Conservation (phyloP, 2,888 invertebrate genomes). For the Agrilus cyanescens region DNA sequence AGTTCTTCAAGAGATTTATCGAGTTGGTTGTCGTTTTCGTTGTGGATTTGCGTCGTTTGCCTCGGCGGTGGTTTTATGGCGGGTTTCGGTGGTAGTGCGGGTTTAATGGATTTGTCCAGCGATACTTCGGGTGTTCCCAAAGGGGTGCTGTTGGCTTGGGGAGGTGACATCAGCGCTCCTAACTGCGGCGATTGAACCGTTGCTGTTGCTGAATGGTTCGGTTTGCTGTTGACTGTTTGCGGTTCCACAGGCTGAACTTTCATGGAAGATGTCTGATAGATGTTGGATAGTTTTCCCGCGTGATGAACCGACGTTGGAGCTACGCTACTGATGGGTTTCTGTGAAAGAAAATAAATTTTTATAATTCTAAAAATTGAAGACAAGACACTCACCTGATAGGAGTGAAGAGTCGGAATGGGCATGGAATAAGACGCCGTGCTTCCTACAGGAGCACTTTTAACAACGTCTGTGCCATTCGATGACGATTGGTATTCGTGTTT, state of each 20-base stretch:
- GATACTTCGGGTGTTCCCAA: slow-evolving; percentile 42
- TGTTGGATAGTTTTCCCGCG: slow-evolving; percentile 58
- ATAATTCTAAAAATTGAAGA: background rate
- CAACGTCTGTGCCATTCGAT: background rate
- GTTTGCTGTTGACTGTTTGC: slow-evolving; percentile 50
- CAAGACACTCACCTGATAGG: background rate
- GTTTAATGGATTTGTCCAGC: slow-evolving; percentile 50
- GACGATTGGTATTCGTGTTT: slow-evolving; percentile 11
- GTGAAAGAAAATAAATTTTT: slow-evolving; percentile 35
- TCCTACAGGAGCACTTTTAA: background rate
- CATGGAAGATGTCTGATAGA: slow-evolving; percentile 70
- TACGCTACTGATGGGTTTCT: slow-evolving; percentile 80
- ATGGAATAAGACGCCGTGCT: too few relatives aligned
- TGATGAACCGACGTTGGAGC: slow-evolving; percentile 66
- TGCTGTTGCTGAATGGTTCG: slow-evolving; percentile 13
- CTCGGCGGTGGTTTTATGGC: slow-evolving; percentile 49
- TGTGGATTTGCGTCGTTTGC: slow-evolving; percentile 29
- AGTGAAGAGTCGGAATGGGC: background rate
- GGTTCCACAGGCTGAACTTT: slow-evolving; percentile 73
- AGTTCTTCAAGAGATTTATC: slow-evolving; percentile 7
- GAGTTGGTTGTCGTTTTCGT: slow-evolving; percentile 12
- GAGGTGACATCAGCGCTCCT: slow-evolving; percentile 40
- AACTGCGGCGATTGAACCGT: slow-evolving; percentile 23
- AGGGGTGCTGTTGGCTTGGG: slow-evolving; percentile 50
- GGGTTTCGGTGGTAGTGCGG: slow-evolving; percentile 77